Evolutionary conservation across 2,888 invertebrate genomes (phyloP).

Genomic region (Danaus chrysippus): DNA sequence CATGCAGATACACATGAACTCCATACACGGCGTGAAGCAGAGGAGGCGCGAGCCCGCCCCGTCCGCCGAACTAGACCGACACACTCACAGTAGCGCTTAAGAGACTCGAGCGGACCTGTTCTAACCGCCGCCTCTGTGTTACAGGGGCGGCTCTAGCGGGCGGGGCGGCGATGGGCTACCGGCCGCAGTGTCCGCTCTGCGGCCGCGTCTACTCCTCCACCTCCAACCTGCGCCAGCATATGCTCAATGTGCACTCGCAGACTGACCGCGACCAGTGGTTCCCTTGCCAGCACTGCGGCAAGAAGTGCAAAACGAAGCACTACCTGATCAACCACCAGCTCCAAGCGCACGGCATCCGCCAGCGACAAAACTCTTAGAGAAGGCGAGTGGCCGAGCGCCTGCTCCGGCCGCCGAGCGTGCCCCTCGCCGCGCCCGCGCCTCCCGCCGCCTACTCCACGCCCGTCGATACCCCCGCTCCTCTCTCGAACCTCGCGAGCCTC

Average conservation of each 20-base stretch:
- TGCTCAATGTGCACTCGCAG: conserved; percentile 86
- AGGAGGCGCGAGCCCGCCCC: conserved; percentile 72
- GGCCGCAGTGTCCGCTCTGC: conserved; percentile 85
- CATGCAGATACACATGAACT: conserved; percentile 83
- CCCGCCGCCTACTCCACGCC: conserved; percentile 24
- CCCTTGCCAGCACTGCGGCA: conserved; percentile 85
- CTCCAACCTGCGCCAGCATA: conserved; percentile 87
- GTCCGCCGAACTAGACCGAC: conserved; percentile 49
- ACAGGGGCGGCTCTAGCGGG: conserved; percentile 82
- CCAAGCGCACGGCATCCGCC: conserved; percentile 86
- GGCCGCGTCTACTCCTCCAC: conserved; percentile 85
- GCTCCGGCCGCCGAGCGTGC: conserved; percentile 41
- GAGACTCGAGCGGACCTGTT: conserved; percentile 46
- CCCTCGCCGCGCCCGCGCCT: conserved; percentile 35
- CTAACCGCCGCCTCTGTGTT: conserved; percentile 82
- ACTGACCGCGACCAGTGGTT: conserved; percentile 85
- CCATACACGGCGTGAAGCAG: conserved; percentile 82
- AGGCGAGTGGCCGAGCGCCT: conserved; percentile 58
- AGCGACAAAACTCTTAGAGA: conserved; percentile 80
- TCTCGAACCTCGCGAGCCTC: conserved; percentile 31
- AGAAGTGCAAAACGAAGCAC: conserved; percentile 87
- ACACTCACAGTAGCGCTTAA: conserved; percentile 70
- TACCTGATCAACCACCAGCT: conserved; percentile 87
- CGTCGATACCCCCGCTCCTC: conserved; percentile 27
- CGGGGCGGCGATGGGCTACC: conserved; percentile 75